phyloP scores from a whole-genome alignment of 2,888 invertebrate species.

The Bedellia somnulentella region DNA sequence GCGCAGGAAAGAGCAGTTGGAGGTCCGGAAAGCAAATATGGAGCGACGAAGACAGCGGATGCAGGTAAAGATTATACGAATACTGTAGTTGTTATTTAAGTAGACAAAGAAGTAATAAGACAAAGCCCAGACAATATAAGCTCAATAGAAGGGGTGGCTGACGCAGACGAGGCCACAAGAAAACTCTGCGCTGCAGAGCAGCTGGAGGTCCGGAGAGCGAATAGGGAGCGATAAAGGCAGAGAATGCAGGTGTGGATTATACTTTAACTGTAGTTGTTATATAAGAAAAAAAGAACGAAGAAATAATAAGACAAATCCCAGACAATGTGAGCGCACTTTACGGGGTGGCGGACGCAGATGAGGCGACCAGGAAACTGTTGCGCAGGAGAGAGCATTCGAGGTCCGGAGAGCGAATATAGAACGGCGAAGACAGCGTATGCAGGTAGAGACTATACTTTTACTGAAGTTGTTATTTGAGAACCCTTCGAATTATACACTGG shows the following conservation, averaged over 20 bases:
- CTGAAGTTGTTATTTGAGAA: too few species aligned
- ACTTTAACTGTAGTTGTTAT: too few species aligned
- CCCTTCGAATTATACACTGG: too few species aligned
- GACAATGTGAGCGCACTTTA: too few species aligned
- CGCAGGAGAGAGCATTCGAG: conserved; percentile 46
- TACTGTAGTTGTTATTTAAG: too few species aligned
- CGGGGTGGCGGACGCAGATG: conserved; percentile 48
- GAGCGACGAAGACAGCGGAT: conserved; percentile 40
- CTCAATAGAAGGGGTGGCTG: conserved; percentile 31
- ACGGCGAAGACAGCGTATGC: conserved; percentile 37
- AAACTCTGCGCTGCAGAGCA: conserved; percentile 43
- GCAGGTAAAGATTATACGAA: too few species aligned
- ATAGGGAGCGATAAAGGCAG: conserved; percentile 35
- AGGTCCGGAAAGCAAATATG: conserved; percentile 37
- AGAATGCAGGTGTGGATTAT: conserved; percentile 55
- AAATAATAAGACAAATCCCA: too few species aligned
- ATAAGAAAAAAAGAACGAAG: too few species aligned
- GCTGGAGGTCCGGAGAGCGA: conserved; percentile 40
- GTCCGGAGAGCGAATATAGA: conserved; percentile 40
- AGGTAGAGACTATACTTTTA: too few species aligned
- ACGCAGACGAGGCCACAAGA: conserved; percentile 45
- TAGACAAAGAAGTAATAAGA: conserved; percentile 12
- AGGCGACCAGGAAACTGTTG: conserved; percentile 36
- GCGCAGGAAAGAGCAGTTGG: conserved; percentile 42
- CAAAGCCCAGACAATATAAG: neutral